phyloP scores from a whole-genome alignment of 2,797 vertebrate species.

The Arremon brunneinucha region DNA sequence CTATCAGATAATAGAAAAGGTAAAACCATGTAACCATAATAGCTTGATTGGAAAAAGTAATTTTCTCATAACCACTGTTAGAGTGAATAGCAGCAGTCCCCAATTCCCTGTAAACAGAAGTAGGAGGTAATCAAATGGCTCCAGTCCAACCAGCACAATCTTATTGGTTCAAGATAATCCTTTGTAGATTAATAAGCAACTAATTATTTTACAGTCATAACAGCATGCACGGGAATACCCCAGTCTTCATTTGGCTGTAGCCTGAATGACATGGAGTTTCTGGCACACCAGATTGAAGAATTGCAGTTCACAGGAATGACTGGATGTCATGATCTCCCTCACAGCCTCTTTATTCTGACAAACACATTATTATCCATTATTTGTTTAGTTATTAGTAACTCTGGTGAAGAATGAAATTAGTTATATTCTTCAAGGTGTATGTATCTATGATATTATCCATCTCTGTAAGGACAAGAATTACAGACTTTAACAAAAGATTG shows the following conservation, averaged over 20 bases:
- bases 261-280: not conserved
- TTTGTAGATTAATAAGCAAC: slow-evolving; percentile 13
- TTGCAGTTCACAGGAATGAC: not conserved
- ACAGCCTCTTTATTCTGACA: not conserved
- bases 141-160: not conserved
- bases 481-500: not conserved
- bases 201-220: slow-evolving; percentile 20
- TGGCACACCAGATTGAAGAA: not conserved
- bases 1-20: not conserved
- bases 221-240: not conserved
- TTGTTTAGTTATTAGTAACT: not conserved
- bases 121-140: not conserved
- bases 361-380: not conserved
- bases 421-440: not conserved
- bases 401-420: not conserved
- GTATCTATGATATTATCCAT: not conserved
- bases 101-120: not conserved
- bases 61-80: not conserved
- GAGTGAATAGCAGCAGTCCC: not conserved
- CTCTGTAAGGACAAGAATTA: not conserved
- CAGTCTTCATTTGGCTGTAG: not conserved
- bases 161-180: not conserved
- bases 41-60: not conserved
- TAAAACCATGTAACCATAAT: not conserved
- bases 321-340: not conserved